These are phyloP conservation scores for Pygoscelis antarcticus DNA, from an alignment of 2,113 vertebrate genomes.

Conservation along the genomic window DNA sequence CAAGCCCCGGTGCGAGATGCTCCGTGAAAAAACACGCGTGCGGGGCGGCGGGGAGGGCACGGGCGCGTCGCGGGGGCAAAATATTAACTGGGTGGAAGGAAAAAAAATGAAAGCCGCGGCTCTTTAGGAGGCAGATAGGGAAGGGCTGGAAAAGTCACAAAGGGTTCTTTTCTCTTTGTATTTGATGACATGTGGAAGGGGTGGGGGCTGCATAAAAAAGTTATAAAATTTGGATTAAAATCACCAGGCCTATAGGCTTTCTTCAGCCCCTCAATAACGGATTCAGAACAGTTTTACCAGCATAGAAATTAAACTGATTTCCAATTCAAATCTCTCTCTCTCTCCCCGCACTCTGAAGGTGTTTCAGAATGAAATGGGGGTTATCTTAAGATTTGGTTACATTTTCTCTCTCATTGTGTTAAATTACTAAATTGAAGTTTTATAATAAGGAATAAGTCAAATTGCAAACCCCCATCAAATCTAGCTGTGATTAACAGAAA, in stretches of 20 bases:
- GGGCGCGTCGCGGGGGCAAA: background rate
- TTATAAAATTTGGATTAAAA: slow-evolving; percentile 87
- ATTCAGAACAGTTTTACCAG: slow-evolving; percentile 83
- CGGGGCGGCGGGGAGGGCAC: background rate
- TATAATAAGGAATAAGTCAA: slow-evolving; percentile 99
- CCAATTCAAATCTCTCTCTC: slow-evolving; percentile 86
- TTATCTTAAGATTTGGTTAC: slow-evolving; percentile 93
- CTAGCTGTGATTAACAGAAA: slow-evolving; percentile 98
- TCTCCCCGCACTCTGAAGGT: slow-evolving; percentile 81
- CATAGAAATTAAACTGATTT: slow-evolving; percentile 86
- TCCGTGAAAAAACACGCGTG: background rate
- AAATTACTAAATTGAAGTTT: slow-evolving; percentile 99
- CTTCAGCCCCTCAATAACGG: slow-evolving; percentile 79
- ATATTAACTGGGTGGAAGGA: background rate
- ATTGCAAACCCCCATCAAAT: slow-evolving; percentile 96
- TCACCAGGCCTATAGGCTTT: slow-evolving; percentile 80
- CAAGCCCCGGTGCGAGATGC: background rate
- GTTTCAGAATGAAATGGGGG: slow-evolving; percentile 91
- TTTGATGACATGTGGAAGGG: slow-evolving; percentile 66
- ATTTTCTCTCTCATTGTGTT: slow-evolving; percentile 94
- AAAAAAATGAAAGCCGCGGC: background rate
- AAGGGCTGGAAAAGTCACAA: slow-evolving; percentile 50
- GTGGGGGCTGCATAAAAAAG: slow-evolving; percentile 72
- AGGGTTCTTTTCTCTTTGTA: slow-evolving; percentile 70
- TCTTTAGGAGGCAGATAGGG: slow-evolving; percentile 22